These are phyloP conservation scores for Nycteola revayana DNA, from an alignment of 2,888 invertebrate species.

Conservation along the genomic window DNA sequence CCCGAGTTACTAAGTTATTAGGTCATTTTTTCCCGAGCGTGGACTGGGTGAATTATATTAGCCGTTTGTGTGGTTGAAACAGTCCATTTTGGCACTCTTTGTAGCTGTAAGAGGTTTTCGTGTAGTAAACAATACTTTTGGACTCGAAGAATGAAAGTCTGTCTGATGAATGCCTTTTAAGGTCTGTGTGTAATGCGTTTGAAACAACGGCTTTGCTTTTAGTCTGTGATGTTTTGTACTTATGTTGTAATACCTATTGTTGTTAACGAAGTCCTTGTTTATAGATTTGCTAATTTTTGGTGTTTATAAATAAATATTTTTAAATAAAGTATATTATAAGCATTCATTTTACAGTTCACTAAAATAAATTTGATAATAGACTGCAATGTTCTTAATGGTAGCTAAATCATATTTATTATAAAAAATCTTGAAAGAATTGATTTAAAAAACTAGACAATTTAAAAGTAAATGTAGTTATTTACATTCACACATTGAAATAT, in stretches of 20 bases:
- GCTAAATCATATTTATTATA: no score
- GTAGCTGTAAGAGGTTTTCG: slow-evolving; percentile 45
- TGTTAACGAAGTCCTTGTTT: no score
- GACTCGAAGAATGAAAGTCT: slow-evolving; percentile 38
- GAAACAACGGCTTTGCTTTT: slow-evolving; percentile 17
- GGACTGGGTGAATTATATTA: slow-evolving; percentile 59
- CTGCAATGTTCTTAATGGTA: no score
- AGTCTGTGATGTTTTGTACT: slow-evolving; percentile 7
- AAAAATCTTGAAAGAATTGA: no score
- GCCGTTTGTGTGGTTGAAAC: slow-evolving; percentile 60
- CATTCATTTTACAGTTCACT: no score
- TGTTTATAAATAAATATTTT: no score
- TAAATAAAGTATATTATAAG: no score
- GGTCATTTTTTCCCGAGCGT: slow-evolving; percentile 57
- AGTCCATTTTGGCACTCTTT: slow-evolving; percentile 58
- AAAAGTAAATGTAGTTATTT: no score
- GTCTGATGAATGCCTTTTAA: slow-evolving; percentile 35
- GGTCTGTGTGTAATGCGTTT: slow-evolving; percentile 21
- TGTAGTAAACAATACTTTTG: slow-evolving; percentile 50
- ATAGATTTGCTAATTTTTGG: no score
- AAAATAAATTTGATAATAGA: no score
- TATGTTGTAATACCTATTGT: slow-evolving; percentile 2
- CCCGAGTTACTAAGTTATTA: slow-evolving; percentile 62
- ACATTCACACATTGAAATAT: no score
- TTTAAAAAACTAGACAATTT: no score